These are phyloP conservation scores for Cricetomys ansorgei DNA, from an alignment of 2,113 vertebrate species.

Conservation along the genomic window DNA sequence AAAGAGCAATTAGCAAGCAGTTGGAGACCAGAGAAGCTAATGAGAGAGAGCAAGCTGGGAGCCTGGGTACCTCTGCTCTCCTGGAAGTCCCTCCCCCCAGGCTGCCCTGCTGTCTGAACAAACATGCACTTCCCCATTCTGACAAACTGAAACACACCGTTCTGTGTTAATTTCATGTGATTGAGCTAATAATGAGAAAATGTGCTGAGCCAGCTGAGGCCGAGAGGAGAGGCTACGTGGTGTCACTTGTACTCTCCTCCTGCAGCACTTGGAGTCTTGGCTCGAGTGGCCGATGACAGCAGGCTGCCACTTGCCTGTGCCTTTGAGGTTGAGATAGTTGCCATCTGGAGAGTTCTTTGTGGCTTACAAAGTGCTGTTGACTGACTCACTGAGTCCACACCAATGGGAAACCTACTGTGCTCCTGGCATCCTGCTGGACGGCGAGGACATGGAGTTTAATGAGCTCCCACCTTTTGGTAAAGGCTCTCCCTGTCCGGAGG, in stretches of 20 bases:
- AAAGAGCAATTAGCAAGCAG: conserved; percentile 61
- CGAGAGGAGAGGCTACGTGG: conserved; percentile 46
- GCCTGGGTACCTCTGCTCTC: conserved; percentile 42
- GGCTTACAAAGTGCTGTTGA: neutral
- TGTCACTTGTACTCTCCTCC: neutral
- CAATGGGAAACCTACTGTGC: neutral
- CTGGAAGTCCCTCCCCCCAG: conserved; percentile 16
- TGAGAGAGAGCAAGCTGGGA: conserved; percentile 50
- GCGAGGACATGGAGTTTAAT: neutral
- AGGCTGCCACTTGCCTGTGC: neutral
- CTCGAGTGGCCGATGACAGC: neutral
- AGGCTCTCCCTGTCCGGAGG: neutral
- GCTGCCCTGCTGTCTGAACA: conserved; percentile 60
- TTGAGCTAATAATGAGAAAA: conserved; percentile 76
- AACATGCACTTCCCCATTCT: neutral
- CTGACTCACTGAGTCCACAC: neutral
- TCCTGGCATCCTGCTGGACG: neutral
- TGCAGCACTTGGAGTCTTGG: neutral
- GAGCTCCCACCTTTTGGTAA: neutral
- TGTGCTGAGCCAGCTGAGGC: conserved; percentile 72
- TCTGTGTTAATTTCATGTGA: conserved; percentile 82
- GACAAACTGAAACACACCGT: conserved; percentile 75
- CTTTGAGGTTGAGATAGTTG: neutral
- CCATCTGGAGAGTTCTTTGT: neutral
- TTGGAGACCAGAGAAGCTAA: conserved; percentile 63